Evolutionary conservation across 2,797 vertebrate species (phyloP), one percentile per base, ranked within the genome.

Genomic region (Gymnodraco acuticeps): DNA sequence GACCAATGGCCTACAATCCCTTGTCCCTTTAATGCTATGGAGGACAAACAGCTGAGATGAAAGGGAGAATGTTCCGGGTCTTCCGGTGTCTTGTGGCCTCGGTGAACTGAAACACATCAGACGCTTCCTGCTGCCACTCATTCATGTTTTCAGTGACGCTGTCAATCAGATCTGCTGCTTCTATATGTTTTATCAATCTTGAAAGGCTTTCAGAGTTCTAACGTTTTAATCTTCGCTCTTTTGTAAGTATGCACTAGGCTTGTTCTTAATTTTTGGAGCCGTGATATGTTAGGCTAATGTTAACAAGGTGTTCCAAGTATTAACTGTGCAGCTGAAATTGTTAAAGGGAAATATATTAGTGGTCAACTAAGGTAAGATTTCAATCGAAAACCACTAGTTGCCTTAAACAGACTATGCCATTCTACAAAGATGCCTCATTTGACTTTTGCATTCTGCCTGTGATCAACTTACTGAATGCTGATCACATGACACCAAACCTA

Each of bases 371-470:
- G 74, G 67, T 70, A 62, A 50, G 50, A 59, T 64, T 70, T 83
- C 31, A 50, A 56, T 87, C 72, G 46, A 59, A 48, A 82, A 64
- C 75, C 87, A 88, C 81, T 50, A 23, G 76, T 69, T 85, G 89
- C 89, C 90, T 91, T 91, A 80, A 83, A 63, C 50, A n/a, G 51
- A 81, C 54, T 67, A 76, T 80, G 70, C 69, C 54, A 59, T 81
- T 70, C 73, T 61, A 68, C 68, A 52, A 46, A 77, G 46, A 74
- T 65, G 83, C 61, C 41, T 83, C 61, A 31, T 38, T 55, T 45
- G 58, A 43, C 27, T 65, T 77, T 16, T 69, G 42, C 33, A 20
- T 45, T n/a, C 48, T 60, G 51, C 64, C 60, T 55, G 13, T 55
- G 43, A 81, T 69, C 19, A 71, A 31, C 27, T 63, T 31, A 10